A percentile compares a stretch with the other conserved stretches of the same genome.
phyloP scores from a whole-genome alignment of 2,797 vertebrate species.

The Phoxinus dragarum region DNA sequence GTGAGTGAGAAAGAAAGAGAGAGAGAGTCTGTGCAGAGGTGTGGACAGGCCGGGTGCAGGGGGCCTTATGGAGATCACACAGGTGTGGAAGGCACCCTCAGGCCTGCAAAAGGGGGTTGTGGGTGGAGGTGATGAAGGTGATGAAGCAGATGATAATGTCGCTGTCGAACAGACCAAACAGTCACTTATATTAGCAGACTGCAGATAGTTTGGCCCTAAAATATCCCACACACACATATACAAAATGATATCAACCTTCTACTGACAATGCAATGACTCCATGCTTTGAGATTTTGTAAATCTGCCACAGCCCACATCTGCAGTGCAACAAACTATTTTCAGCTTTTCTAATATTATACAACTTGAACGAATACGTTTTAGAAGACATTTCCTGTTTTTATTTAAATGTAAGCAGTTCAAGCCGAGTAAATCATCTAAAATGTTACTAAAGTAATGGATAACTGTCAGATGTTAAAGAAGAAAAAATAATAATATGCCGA shows the following conservation, averaged over 20 bases:
- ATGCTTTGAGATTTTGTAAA: not conserved
- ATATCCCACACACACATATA: not conserved
- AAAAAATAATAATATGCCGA: too few species aligned
- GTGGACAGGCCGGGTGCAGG: constrained; percentile 23
- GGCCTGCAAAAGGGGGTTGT: constrained; percentile 26
- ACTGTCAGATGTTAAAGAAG: too few species aligned
- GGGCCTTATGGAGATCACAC: constrained; percentile 11
- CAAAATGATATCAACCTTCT: not conserved
- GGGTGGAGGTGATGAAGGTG: constrained; percentile 22
- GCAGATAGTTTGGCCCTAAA: not conserved
- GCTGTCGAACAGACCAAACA: not conserved
- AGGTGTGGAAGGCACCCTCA: constrained; percentile 36
- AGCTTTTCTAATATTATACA: not conserved
- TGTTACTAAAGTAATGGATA: not conserved
- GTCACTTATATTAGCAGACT: not conserved
- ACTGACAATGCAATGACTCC: not conserved
- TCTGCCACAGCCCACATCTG: not conserved
- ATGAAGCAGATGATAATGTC: constrained; percentile 11
- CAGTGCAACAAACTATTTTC: not conserved
- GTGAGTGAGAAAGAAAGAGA: too few species aligned
- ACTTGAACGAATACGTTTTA: not conserved
- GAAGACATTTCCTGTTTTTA: not conserved
- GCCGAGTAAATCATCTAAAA: not conserved
- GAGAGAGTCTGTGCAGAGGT: not conserved
- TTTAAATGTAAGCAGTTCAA: not conserved